Evolutionary conservation across 2,113 vertebrate genomes (phyloP).

Genomic region (Recurvirostra avosetta): DNA sequence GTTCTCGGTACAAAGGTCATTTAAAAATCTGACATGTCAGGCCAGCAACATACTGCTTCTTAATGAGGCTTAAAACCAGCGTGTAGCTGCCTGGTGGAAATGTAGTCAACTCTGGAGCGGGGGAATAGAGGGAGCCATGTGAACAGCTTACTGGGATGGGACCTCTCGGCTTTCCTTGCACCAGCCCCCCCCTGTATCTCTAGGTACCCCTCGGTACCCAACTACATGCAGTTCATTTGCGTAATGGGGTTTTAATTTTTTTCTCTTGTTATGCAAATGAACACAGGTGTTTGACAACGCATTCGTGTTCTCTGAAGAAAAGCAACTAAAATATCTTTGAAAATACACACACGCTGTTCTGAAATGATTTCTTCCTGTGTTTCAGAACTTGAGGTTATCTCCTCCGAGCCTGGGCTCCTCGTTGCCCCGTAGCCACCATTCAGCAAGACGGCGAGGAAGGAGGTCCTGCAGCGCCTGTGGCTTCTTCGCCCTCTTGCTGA

Average conservation of each 20-base stretch:
- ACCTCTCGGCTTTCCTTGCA: background rate
- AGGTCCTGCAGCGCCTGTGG: accelerated
- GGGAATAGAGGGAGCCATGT: background rate
- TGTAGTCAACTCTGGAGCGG: background rate
- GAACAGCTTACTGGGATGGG: background rate
- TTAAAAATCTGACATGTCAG: slow-evolving; percentile 17
- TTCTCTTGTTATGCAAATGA: background rate
- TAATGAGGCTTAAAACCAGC: slow-evolving; percentile 26
- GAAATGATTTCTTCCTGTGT: accelerated
- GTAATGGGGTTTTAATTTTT: background rate
- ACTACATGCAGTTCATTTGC: background rate
- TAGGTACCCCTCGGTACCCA: background rate
- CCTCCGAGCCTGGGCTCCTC: background rate
- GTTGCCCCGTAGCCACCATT: background rate
- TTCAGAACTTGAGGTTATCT: background rate
- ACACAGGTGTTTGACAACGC: background rate
- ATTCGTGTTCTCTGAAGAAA: background rate
- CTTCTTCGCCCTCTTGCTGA: background rate
- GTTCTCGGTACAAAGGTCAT: slow-evolving; percentile 17
- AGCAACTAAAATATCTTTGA: background rate
- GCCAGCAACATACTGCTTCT: background rate
- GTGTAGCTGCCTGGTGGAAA: background rate
- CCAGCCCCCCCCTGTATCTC: background rate
- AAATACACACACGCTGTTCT: background rate
- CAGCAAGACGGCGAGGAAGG: background rate